These are phyloP conservation scores for Eubucco bourcierii DNA, from an alignment of 2,113 vertebrate genomes.

Conservation along the genomic window DNA sequence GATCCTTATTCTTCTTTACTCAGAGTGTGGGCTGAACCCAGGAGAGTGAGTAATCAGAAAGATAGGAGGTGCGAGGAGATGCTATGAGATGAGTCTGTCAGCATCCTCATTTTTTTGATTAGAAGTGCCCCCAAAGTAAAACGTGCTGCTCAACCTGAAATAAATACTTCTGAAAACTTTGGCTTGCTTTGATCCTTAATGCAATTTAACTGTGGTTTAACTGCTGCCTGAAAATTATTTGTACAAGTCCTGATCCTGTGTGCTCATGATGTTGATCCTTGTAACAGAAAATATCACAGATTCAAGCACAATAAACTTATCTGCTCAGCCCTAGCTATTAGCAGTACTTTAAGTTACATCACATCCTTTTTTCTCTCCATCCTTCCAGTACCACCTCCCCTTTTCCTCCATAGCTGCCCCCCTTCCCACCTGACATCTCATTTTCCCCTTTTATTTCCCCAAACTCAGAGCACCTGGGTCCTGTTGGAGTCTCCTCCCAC, in stretches of 20 bases:
- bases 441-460: no score
- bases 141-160: conserved; percentile 4
- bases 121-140: conserved; percentile 1
- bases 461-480: no score
- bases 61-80: not conserved
- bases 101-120: not conserved
- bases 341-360: no score
- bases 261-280: not conserved
- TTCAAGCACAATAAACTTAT: no score
- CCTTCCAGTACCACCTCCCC: no score
- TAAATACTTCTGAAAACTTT: not conserved
- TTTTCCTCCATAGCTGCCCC: no score
- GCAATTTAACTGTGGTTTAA: conserved; percentile 28
- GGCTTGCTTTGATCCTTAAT: conserved; percentile 26
- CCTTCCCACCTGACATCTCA: no score
- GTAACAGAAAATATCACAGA: not conserved
- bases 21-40: not conserved
- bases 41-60: rapidly evolving
- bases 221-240: conserved; percentile 16
- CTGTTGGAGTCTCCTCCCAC: no score
- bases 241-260: not conserved
- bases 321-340: no score
- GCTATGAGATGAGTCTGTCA: not conserved
- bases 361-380: no score
- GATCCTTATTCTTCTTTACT: not conserved